Conservation (phyloP, 2,113 vertebrate genomes). For the Kobus ellipsiprymnus region DNA sequence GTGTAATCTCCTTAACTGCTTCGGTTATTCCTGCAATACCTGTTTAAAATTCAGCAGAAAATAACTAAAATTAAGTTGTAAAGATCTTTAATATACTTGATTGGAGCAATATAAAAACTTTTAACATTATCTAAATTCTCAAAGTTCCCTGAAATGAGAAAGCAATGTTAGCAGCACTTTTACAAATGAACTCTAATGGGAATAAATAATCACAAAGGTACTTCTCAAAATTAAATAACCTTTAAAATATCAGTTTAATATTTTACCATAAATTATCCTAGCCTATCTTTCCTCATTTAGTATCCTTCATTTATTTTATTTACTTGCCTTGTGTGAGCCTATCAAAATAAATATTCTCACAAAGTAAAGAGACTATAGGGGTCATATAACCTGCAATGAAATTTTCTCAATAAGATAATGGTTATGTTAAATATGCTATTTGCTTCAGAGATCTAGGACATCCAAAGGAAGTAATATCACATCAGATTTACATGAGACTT, state of each 20-base stretch:
- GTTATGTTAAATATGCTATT: background rate
- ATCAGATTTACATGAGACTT: background rate
- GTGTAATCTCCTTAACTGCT: slow-evolving; percentile 90
- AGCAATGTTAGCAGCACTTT: background rate
- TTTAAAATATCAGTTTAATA: background rate
- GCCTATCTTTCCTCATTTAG: background rate
- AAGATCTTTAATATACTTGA: background rate
- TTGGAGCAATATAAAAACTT: slow-evolving; percentile 11
- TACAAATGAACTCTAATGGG: background rate
- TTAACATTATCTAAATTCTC: slow-evolving; percentile 27
- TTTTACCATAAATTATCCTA: slow-evolving; percentile 16
- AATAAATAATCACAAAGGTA: background rate
- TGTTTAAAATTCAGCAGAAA: slow-evolving; percentile 68
- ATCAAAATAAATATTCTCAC: background rate
- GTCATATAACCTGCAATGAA: background rate
- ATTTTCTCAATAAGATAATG: background rate
- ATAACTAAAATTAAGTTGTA: slow-evolving; percentile 25
- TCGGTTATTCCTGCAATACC: slow-evolving; percentile 89
- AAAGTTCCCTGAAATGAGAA: background rate
- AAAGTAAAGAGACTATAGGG: background rate
- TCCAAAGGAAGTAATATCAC: background rate
- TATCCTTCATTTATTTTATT: background rate
- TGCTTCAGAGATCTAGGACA: slow-evolving; percentile 19
- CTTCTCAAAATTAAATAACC: background rate
- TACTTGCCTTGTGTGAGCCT: background rate